phyloP scores from a whole-genome alignment of 2,888 invertebrate species.

The Machimus atricapillus region DNA sequence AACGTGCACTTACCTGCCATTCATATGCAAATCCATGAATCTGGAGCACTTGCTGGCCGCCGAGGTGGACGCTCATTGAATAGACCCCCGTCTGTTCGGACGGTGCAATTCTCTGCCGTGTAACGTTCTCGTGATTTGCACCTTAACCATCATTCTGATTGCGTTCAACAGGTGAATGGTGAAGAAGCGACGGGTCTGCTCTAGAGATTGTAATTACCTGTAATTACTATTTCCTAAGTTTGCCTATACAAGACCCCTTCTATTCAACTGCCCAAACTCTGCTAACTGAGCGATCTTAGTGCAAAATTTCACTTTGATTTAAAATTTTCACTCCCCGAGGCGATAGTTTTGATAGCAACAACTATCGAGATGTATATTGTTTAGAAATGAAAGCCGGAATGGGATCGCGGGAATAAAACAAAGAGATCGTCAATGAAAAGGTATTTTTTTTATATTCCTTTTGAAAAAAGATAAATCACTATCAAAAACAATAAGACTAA shows the following conservation, averaged over 20 bases:
- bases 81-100: background rate
- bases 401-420: background rate
- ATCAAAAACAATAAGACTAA: background rate
- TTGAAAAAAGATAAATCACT: background rate
- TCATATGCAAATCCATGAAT: conserved; percentile 1
- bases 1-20: background rate
- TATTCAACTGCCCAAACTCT: background rate
- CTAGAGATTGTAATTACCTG: background rate
- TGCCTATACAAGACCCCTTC: background rate
- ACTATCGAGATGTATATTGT: background rate
- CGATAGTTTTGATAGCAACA: background rate
- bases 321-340: background rate
- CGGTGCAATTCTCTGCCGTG: background rate
- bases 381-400: background rate
- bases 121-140: background rate
- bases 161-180: background rate
- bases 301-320: conserved; percentile 8
- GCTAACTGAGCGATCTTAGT: background rate
- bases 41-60: background rate
- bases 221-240: conserved; percentile 1
- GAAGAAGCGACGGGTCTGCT: background rate
- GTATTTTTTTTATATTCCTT: background rate
- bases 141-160: background rate
- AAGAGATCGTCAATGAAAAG: background rate
- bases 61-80: background rate